Percentiles rank a stretch among this genome's conserved stretches.
Evolutionary conservation across 2,113 vertebrate genomes (phyloP).

Genomic region (Toxostoma redivivum): DNA sequence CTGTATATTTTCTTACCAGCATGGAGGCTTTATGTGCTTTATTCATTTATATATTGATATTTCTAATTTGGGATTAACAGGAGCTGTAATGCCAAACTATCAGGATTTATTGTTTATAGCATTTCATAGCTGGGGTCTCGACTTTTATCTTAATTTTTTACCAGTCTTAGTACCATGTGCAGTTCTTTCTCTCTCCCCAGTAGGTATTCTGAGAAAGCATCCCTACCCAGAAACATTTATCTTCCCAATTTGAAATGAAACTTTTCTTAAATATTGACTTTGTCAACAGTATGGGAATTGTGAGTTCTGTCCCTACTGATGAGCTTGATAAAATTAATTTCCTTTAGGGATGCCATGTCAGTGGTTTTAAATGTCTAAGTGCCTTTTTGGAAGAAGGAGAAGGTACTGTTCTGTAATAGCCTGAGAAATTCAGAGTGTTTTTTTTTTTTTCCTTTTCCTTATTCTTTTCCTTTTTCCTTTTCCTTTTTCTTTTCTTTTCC

Average conservation of each 20-base stretch:
- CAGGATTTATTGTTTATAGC: neutral
- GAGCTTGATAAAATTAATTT: neutral
- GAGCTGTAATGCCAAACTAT: neutral
- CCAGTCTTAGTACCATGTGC: neutral
- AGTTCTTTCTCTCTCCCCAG: neutral
- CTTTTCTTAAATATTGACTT: neutral
- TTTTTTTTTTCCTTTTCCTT: neutral
- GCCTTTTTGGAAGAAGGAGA: neutral
- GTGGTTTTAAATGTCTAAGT: neutral
- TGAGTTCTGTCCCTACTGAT: neutral
- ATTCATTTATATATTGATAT: neutral
- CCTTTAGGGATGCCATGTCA: neutral
- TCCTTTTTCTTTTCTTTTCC: too few species aligned
- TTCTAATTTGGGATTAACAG: neutral
- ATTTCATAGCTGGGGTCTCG: neutral
- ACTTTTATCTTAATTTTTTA: neutral
- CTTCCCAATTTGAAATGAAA: neutral
- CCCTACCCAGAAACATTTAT: neutral
- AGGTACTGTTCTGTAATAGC: neutral
- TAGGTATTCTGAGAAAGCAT: neutral
- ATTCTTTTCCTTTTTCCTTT: neutral
- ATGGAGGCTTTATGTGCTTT: neutral
- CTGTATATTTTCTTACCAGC: neutral
- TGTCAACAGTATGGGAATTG: neutral
- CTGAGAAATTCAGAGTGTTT: neutral